A percentile compares a stretch with the other conserved stretches of the same genome.
phyloP scores from a whole-genome alignment of 2,113 vertebrate species.

The Cyprichromis sp. region DNA sequence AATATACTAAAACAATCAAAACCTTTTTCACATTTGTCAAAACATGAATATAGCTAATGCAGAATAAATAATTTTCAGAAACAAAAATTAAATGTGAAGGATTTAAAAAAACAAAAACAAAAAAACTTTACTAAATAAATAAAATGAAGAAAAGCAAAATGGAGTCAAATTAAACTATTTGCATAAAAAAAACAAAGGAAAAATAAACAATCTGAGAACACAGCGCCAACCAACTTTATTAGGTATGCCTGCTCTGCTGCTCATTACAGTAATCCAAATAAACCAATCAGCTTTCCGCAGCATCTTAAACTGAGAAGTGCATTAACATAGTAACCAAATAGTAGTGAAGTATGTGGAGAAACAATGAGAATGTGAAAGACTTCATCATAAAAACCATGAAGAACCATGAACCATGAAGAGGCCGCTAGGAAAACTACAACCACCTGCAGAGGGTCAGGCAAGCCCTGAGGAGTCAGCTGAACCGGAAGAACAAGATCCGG shows the following conservation, averaged over 20 bases:
- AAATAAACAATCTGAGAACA: neutral
- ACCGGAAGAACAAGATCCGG: neutral
- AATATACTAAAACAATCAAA: too few relatives aligned
- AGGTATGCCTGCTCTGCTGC: fast-evolving
- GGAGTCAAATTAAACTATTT: fast-evolving
- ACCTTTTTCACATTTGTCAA: too few relatives aligned
- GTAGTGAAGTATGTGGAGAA: neutral
- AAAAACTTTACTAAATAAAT: neutral
- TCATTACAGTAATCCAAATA: fast-evolving
- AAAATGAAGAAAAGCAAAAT: neutral
- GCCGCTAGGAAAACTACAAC: fast-evolving
- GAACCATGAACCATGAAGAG: neutral
- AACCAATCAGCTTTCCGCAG: fast-evolving
- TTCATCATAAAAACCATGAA: neutral
- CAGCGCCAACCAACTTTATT: neutral
- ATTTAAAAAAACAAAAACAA: neutral
- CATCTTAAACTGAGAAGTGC: neutral
- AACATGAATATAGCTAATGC: too few relatives aligned
- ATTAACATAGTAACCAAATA: neutral
- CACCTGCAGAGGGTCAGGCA: neutral
- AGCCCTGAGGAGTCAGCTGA: neutral
- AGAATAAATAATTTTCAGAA: neutral
- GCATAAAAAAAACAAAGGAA: fast-evolving
- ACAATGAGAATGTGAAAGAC: fast-evolving
- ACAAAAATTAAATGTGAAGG: neutral